Base-by-base conservation (phyloP, 2,113 vertebrate genomes). In the Paradisaea rubra region DNA sequence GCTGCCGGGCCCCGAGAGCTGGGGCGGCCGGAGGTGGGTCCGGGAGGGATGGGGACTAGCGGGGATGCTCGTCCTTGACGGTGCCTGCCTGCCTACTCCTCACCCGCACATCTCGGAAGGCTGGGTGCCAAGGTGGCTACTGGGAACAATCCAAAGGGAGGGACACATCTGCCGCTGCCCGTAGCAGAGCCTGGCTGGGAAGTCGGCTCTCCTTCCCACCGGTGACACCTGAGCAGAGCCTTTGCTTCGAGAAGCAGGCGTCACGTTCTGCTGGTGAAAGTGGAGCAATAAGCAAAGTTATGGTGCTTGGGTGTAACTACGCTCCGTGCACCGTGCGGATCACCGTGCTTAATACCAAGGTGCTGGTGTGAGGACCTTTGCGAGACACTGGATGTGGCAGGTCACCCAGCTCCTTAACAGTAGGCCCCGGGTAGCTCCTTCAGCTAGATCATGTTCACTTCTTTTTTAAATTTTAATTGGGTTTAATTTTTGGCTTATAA, bases 241-340 rank as follows among this genome's bases (percentile, higher is more conserved):
- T 42, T 44, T 16, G 39, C 57, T 61, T 42, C 25, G 3, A 15
- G 49, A 28, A 57, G 52, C 50, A 23, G 23, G n/a, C 15, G 2
- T 3, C 41, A 0, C 12, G 63, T 28, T 56, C 68, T 53, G 33
- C 69, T 13, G 60, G 27, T 33, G 49, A 7, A 59, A 39, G 60
- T 4, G 6, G 22, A 37, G 20, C 27, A 3, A 9, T 5, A 9
- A 21, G 30, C 33, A 37, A 20, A 85, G 54, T 50, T 35, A 0
- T 3, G n/a, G 13, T 7, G 66, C 37, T 56, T 23, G 13, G 28
- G 30, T 0, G 1, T 5, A 5, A 6, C 23, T 3, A 0, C 0
- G 2, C 19, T 23, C 42, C 23, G 0, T 3, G 49, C 22, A 0
- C 11, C 7, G 27, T 19, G 60, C 27, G 4, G 17, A 19, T 19